phyloP scores from a whole-genome alignment of 2,888 invertebrate genomes.

The Lepidocyrtinus sp. region DNA sequence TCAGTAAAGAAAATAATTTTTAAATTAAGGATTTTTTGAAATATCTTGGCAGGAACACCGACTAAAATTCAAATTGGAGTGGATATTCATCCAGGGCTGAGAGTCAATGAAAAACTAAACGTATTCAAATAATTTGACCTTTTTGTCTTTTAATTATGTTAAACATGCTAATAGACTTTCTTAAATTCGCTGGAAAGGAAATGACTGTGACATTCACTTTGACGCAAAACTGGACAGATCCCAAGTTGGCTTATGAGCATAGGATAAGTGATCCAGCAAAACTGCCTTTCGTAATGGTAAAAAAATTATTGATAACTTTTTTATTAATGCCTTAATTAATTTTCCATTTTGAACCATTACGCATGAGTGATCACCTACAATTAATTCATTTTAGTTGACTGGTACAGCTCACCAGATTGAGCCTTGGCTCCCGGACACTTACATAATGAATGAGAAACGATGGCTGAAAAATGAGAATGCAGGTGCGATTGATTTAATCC shows the following conservation, averaged over 20 bases:
- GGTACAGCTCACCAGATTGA: conserved; percentile 21
- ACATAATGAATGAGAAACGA: conserved; percentile 36
- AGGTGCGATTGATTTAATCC: conserved; percentile 3
- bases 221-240: conserved; percentile 43
- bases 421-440: conserved; percentile 46
- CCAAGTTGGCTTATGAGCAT: conserved; percentile 27
- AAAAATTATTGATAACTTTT: too few relatives aligned
- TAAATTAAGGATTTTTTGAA: not conserved
- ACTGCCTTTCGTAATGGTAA: conserved; percentile 26
- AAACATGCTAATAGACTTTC: not conserved
- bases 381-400: conserved; percentile 24
- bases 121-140: not conserved
- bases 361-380: not conserved
- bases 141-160: not conserved
- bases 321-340: not conserved
- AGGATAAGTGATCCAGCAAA: conserved; percentile 9
- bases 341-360: not conserved
- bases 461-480: conserved; percentile 27
- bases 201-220: conserved; percentile 42
- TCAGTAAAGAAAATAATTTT: not conserved
- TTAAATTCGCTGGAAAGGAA: conserved; percentile 22
- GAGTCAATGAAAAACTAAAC: conserved; percentile 34
- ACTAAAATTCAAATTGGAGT: conserved; percentile 6
- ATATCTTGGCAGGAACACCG: not conserved
- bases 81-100: conserved; percentile 40